Conservation (phyloP, 2,797 vertebrate species). For the Protonibea diacanthus region DNA sequence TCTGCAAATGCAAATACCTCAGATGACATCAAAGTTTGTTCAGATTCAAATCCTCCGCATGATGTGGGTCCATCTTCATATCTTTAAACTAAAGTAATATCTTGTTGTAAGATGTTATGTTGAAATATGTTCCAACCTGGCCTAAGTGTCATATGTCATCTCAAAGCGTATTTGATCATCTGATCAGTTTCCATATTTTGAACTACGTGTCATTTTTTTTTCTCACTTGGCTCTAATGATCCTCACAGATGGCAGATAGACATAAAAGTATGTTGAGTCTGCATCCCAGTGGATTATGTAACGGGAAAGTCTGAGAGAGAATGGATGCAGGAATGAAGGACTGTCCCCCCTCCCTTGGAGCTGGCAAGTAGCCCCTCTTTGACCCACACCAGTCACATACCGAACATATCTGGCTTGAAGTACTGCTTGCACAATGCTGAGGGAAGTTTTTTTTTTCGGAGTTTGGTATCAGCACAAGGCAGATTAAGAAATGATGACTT, state of each 20-base stretch:
- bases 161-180: constrained; percentile 2
- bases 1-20: background rate
- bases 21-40: background rate
- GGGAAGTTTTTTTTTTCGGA: constrained; percentile 12
- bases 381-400: constrained; percentile 57
- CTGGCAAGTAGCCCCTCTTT: constrained; percentile 42
- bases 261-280: constrained; percentile 24
- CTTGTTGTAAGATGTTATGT: no score
- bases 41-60: background rate
- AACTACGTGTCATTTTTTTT: constrained; percentile 7
- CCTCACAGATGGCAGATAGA: constrained; percentile 31
- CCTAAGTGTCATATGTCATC: background rate
- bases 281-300: constrained; percentile 49
- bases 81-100: background rate
- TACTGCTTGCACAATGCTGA: constrained; percentile 31
- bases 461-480: constrained; percentile 10
- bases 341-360: constrained; percentile 38
- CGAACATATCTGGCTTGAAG: constrained; percentile 56
- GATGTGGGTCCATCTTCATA: background rate
- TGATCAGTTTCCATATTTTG: constrained; percentile 5
- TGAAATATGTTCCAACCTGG: no score
- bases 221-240: constrained; percentile 11
- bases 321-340: constrained; percentile 47
- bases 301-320: constrained; percentile 32
- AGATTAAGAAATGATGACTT: constrained; percentile 60